Base-by-base conservation (phyloP, 2,888 invertebrate genomes). In the Deroplatys truncata region DNA sequence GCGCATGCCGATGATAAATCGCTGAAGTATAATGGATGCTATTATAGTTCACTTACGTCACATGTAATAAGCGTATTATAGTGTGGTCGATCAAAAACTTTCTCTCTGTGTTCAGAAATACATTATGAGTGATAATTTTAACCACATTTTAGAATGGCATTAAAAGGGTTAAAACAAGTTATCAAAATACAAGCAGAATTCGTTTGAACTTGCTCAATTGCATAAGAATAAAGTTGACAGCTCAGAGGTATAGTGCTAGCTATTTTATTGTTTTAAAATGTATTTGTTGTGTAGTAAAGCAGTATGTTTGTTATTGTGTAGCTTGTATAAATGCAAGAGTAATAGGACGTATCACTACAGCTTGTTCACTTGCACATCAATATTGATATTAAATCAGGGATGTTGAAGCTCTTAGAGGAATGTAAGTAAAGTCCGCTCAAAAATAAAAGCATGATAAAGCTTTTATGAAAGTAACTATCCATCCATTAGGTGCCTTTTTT, bases 401-500 rank as follows among this genome's bases (percentile, higher is more conserved):
- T 72, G 56, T 72, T 72, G 56, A 72, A 20, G 25, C 56, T 20
- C 56, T 72, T 72, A 72, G 56, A 72, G 56, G 7, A 72, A 20
- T 72, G 5, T 72, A 72, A 20, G 56, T 88, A 35, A 49, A 88
- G 16, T 15, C 86, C 86, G 89, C 89, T 89, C 89, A 89, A 89
- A 89, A 20, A 15, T 29, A 29, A 89, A 89, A 86, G 86, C 86
- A 86, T 15, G 43, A 72, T 83, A 28, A 72, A 72, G 86, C 85
- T 89, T 89, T 89, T 85, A 85, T 82, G 82, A 31, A 82, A 35
- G 29, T 35, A 56, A 83, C n/a, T 72, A 56, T 89, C 89, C 89
- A 89, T 89, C 89, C 89, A 89, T 28, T 86, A 89, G 89, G 89
- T 89, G 89, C 89, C 89, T 89, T 89, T 43, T 84, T 84, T 84